Percentiles rank a stretch among this genome's conserved stretches.
phyloP scores from a whole-genome alignment of 2,888 invertebrate genomes.

The Lasioglossum zephyrum region DNA sequence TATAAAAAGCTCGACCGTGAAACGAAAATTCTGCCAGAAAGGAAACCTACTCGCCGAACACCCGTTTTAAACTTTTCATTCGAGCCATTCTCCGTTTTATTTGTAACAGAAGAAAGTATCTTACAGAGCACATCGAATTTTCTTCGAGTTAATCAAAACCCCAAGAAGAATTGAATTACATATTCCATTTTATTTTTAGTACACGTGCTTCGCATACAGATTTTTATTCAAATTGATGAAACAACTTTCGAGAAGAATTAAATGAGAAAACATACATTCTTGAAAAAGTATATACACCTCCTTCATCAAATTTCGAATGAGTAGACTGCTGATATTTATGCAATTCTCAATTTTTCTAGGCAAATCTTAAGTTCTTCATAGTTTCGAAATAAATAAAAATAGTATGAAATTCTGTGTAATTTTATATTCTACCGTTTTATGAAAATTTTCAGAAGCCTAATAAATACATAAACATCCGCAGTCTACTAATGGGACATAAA shows the following conservation, averaged over 20 bases:
- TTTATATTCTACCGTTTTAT: too few species aligned
- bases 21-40: neutral
- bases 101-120: neutral
- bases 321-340: too few species aligned
- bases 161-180: neutral
- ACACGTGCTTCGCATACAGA: neutral
- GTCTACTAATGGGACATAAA: neutral
- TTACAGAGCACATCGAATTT: neutral
- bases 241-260: neutral
- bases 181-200: neutral
- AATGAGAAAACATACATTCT: neutral
- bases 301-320: neutral
- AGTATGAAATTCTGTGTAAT: too few species aligned
- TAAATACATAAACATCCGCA: too few species aligned
- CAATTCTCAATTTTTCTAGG: too few species aligned
- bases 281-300: neutral
- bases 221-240: neutral
- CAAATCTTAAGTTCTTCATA: too few species aligned
- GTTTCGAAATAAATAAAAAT: too few species aligned
- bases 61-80: neutral
- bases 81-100: neutral
- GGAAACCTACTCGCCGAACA: neutral
- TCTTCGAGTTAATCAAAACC: neutral
- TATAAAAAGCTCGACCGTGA: neutral
- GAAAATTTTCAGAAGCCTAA: too few species aligned